These are phyloP conservation scores for Anthonomus grandis DNA, from an alignment of 1,140 invertebrate species.

Conservation along the genomic window DNA sequence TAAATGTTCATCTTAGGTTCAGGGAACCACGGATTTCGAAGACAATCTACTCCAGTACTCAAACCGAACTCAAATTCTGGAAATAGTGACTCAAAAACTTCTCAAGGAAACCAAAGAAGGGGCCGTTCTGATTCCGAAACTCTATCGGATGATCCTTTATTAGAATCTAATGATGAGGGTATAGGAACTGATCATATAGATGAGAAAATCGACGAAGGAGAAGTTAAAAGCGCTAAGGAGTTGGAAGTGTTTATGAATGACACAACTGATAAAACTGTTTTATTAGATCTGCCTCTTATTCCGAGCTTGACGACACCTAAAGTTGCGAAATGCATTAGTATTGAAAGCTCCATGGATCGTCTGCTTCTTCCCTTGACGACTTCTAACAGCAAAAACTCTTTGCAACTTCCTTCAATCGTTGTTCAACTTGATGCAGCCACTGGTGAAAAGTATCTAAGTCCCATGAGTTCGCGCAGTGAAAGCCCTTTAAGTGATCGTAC, in stretches of 20 bases:
- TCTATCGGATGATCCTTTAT: slow-evolving; percentile 61
- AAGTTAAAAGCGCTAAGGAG: slow-evolving; percentile 62
- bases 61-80: slow-evolving; percentile 53
- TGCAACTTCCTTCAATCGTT: slow-evolving; percentile 61
- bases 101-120: slow-evolving; percentile 47
- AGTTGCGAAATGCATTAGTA: slow-evolving; percentile 30
- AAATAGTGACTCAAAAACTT: slow-evolving; percentile 39
- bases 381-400: slow-evolving; percentile 37
- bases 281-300: slow-evolving; percentile 46
- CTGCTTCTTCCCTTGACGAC: slow-evolving; percentile 33
- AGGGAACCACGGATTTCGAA: slow-evolving; percentile 41
- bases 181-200: slow-evolving; percentile 63
- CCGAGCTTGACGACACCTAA: slow-evolving; percentile 36
- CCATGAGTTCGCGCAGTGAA: slow-evolving; percentile 72
- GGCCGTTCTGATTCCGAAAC: slow-evolving; percentile 66
- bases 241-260: slow-evolving; percentile 57
- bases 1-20: too few species aligned
- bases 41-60: slow-evolving; percentile 53
- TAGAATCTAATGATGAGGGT: slow-evolving; percentile 70
- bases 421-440: slow-evolving; percentile 54
- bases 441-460: slow-evolving; percentile 59
- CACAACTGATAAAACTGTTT: slow-evolving; percentile 40
- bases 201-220: slow-evolving; percentile 63
- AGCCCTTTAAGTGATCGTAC: slow-evolving; percentile 70
- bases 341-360: slow-evolving; percentile 47